Evolutionary conservation across 1,140 invertebrate species (phyloP).

Genomic region (Lepidurus arcticus): DNA sequence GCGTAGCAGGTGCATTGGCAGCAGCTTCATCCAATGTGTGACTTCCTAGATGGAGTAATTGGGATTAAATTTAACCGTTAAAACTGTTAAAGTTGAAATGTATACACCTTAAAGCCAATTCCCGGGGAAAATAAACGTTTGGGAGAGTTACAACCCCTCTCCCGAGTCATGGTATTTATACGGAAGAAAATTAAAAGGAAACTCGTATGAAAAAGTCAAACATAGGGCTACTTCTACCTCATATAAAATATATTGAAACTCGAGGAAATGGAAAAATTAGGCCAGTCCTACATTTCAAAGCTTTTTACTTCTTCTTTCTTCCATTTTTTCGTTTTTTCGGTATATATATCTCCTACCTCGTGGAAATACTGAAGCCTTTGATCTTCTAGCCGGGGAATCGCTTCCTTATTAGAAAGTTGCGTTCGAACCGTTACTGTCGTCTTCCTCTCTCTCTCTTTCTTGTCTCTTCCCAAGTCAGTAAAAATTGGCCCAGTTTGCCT

Average conservation of each 20-base stretch:
- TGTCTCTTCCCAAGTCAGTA: background rate
- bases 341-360: background rate
- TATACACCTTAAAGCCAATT: background rate
- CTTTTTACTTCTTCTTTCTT: background rate
- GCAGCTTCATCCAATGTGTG: background rate
- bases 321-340: too few relatives aligned
- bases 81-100: background rate
- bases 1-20: background rate
- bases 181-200: background rate
- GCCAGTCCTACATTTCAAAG: background rate
- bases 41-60: background rate
- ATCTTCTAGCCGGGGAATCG: background rate
- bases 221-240: background rate
- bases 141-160: too few relatives aligned
- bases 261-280: background rate
- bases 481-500: background rate
- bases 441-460: background rate
- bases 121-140: background rate
- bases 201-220: background rate
- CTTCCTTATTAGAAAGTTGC: background rate
- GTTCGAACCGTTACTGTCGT: background rate
- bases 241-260: background rate
- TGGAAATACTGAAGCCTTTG: background rate
- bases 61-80: background rate
- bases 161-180: too few relatives aligned